These are phyloP conservation scores for Torymus texanus DNA, from an alignment of 2,888 invertebrate species.

Conservation along the genomic window DNA sequence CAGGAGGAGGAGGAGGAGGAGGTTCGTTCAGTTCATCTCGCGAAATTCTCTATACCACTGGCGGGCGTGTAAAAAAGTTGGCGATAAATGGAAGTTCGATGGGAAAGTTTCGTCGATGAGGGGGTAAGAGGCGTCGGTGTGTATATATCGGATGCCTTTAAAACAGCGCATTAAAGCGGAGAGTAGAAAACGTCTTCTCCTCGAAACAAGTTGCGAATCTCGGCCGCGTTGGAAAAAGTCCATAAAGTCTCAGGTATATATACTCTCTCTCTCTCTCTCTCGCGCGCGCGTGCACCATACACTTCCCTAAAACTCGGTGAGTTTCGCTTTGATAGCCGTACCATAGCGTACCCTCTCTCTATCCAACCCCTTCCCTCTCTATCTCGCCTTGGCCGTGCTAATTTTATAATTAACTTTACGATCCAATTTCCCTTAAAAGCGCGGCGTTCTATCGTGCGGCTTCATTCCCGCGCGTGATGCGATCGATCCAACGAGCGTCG, in stretches of 20 bases:
- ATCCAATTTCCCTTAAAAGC: conserved; percentile 19
- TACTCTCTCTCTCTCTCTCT: no score
- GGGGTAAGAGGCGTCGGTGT: not conserved
- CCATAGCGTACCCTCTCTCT: not conserved
- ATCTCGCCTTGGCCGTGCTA: not conserved
- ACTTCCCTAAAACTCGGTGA: not conserved
- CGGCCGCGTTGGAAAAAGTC: conserved; percentile 18
- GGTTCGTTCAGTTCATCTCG: no score
- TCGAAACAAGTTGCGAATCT: conserved; percentile 34
- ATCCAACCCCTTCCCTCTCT: not conserved
- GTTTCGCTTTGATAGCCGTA: conserved; percentile 11
- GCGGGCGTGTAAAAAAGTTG: conserved; percentile 6
- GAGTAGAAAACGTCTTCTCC: conserved; percentile 7
- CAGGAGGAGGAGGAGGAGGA: no score
- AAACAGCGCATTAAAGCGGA: conserved; percentile 33
- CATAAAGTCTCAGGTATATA: conserved; percentile 3
- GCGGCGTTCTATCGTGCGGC: not conserved
- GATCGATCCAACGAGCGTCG: not conserved
- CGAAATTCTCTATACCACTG: not conserved
- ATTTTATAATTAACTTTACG: conserved; percentile 47
- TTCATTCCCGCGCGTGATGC: not conserved
- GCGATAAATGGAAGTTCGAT: conserved; percentile 32
- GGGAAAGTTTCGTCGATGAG: conserved; percentile 17
- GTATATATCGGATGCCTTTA: not conserved
- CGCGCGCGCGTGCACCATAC: not conserved